A percentile compares a stretch with the other conserved stretches of the same genome.
phyloP scores from a whole-genome alignment of 2,888 invertebrate species.

The Celastrina argiolus region DNA sequence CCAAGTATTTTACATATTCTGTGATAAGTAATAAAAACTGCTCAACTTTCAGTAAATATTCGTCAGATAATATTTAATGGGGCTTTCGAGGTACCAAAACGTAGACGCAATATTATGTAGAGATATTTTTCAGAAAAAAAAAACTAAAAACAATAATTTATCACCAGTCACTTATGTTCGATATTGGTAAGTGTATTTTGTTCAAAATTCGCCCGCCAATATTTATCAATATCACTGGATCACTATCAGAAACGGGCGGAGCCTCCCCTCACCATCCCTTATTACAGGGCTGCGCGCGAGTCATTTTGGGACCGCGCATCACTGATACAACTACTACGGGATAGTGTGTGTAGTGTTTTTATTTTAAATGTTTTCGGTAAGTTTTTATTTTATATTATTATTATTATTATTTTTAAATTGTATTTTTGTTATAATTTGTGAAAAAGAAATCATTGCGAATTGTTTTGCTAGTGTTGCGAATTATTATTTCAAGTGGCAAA shows the following conservation, averaged over 20 bases:
- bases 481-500: too few species aligned
- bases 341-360: slow-evolving; percentile 1
- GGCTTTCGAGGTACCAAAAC: too few species aligned
- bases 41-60: too few species aligned
- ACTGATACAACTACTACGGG: slow-evolving; percentile 42
- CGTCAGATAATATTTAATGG: too few species aligned
- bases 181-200: not conserved
- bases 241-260: slow-evolving; percentile 34
- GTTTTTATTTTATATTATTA: slow-evolving; percentile 11
- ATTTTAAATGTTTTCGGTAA: slow-evolving; percentile 24
- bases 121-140: not conserved
- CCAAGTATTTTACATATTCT: too few species aligned
- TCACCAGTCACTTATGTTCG: too few species aligned
- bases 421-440: too few species aligned
- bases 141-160: not conserved
- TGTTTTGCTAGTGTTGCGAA: too few species aligned
- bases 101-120: too few species aligned
- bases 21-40: too few species aligned
- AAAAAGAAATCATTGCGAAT: too few species aligned
- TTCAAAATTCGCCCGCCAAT: not conserved
- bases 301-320: slow-evolving; percentile 44
- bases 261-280: slow-evolving; percentile 38
- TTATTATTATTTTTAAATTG: too few species aligned
- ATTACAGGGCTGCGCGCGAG: slow-evolving; percentile 48
- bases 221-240: slow-evolving; percentile 37